Conservation (phyloP, 2,888 invertebrate species). For the Tribolium freemani region DNA sequence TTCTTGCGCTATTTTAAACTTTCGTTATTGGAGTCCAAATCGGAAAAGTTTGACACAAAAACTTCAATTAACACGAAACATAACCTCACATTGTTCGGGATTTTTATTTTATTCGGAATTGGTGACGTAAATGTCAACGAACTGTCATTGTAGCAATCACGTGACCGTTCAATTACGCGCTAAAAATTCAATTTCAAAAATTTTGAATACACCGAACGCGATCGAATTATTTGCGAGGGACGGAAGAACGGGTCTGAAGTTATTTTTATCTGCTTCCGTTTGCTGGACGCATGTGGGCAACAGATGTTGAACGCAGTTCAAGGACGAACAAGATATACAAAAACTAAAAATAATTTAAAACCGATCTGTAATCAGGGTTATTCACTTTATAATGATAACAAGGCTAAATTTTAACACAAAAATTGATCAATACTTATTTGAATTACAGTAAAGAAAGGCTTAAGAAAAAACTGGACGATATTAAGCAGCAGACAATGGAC, state of each 20-base stretch:
- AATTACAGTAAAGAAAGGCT: slow-evolving; percentile 70
- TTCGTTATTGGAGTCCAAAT: slow-evolving; percentile 15
- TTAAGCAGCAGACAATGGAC: slow-evolving; percentile 72
- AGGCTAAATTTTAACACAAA: no score
- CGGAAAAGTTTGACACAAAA: slow-evolving; percentile 23
- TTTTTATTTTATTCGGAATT: slow-evolving; percentile 4
- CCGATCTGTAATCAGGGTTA: neutral
- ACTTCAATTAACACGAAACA: slow-evolving; percentile 17
- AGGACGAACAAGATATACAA: slow-evolving; percentile 26
- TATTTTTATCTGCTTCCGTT: slow-evolving; percentile 26
- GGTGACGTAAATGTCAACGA: slow-evolving; percentile 8
- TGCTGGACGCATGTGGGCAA: slow-evolving; percentile 30
- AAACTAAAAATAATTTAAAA: neutral
- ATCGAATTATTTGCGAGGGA: no score
- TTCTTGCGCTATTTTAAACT: slow-evolving; percentile 61
- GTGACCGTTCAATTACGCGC: slow-evolving; percentile 22
- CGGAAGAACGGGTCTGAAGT: neutral
- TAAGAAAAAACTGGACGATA: slow-evolving; percentile 72
- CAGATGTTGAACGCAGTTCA: slow-evolving; percentile 44
- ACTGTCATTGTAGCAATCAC: slow-evolving; percentile 21
- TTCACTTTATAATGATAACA: neutral
- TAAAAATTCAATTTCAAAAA: neutral
- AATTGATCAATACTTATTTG: slow-evolving; percentile 34
- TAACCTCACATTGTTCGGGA: slow-evolving; percentile 36
- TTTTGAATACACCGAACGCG: neutral